These are phyloP conservation scores for Hartigia nigra DNA, from an alignment of 2,888 invertebrate genomes.

Conservation along the genomic window DNA sequence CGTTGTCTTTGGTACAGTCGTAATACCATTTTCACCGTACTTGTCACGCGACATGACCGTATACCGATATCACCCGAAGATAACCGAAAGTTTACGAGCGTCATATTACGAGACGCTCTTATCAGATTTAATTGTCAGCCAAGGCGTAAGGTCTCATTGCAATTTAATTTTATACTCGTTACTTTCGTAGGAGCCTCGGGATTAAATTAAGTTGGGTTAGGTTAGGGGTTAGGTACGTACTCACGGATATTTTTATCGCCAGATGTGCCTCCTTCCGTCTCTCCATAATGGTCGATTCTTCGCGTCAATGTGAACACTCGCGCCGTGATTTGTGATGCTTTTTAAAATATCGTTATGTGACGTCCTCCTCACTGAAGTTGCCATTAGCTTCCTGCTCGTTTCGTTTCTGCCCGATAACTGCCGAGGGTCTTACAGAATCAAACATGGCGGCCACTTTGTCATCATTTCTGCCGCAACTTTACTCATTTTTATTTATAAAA, in stretches of 20 bases:
- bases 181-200: background rate
- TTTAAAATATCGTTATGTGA: background rate
- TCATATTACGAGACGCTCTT: background rate
- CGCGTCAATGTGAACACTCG: background rate
- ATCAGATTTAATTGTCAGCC: background rate
- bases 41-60: background rate
- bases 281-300: background rate
- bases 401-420: background rate
- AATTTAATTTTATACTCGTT: background rate
- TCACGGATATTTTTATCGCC: background rate
- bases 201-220: background rate
- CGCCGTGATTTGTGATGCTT: background rate
- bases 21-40: background rate
- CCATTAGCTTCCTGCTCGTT: background rate
- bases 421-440: background rate
- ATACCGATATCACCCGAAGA: background rate
- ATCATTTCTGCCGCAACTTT: background rate
- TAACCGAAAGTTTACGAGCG: background rate
- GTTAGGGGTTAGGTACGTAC: background rate
- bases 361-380: background rate
- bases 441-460: background rate
- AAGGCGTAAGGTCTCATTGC: background rate
- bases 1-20: background rate
- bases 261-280: background rate
- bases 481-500: background rate